Base-by-base conservation (phyloP, 1,140 invertebrate genomes). In the Pseudomyrmex gracilis region DNA sequence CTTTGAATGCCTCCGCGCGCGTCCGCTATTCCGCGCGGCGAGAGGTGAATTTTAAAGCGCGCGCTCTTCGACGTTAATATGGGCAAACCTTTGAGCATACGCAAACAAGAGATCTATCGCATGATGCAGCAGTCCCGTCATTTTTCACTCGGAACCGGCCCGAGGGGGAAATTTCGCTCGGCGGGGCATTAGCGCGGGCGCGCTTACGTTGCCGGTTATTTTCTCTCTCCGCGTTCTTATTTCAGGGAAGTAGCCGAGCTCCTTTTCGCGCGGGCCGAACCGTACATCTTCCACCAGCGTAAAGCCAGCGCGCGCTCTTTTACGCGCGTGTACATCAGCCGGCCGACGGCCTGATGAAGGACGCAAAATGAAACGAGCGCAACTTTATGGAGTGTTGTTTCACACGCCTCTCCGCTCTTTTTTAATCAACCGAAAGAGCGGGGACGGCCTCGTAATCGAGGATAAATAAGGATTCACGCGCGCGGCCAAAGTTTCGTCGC, bases 391-490 rank as follows among this genome's bases (percentile, higher is more conserved):
- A 80, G 76, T 80, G 66, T 80, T 78, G 51, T 61, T 84, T 57
- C 57, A 53, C 43, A 60, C 64, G 53, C 74, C 64, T 78, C 76
- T 84, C 76, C 47, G 34, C 73, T 63, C 61, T 83, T 66, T 83
- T 76, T 83, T 76, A 74, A 77, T 83, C 73, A 76, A 83, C 82
- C 76, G 76, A 80, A 24, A 80, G 78, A 63, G 49, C 73, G 66
- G 24, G 43, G 66, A 80, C 76, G 66, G 66, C 22, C 76, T 71
- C 76, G 53, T 80, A 80, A 80, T 80, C 76, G 76, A 47, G 76
- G 76, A 80, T 80, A 80, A 80, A 80, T 80, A 71, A 80, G 76
- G 76, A 70, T 71, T 71, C 76, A 7, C 61, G 73, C 61, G 73
- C 61, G 34, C 34, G 34, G 24, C 49, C 61, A 47, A 13, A 60